Percentiles rank a stretch among this genome's conserved stretches.
Evolutionary conservation across 2,113 vertebrate genomes (phyloP).

Genomic region (Ptyas mucosa): DNA sequence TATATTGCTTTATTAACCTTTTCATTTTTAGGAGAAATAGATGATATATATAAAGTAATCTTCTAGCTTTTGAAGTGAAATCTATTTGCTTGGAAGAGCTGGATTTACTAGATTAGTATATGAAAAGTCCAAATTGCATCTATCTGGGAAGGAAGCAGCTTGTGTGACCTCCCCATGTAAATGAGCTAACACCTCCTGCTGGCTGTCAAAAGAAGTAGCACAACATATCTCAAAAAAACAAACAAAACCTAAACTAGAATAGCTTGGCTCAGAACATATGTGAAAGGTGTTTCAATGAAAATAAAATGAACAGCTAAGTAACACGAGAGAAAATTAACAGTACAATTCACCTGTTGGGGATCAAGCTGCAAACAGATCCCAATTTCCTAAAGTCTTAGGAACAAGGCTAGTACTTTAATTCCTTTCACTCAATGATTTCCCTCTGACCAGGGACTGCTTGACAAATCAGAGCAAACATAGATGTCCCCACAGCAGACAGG

Average conservation of each 20-base stretch:
- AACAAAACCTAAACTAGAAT: neutral
- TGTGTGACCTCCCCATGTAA: neutral
- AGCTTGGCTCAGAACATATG: neutral
- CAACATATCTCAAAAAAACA: no score
- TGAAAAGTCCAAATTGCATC: neutral
- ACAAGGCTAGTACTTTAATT: neutral
- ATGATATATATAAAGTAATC: slow-evolving; percentile 4
- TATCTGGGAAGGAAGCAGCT: neutral
- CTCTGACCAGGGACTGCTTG: neutral
- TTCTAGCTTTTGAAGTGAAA: neutral
- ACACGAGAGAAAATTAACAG: neutral
- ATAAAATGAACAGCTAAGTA: neutral
- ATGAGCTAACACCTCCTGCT: neutral
- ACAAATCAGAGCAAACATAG: neutral
- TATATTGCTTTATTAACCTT: neutral
- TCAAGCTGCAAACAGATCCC: neutral
- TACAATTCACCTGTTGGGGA: neutral
- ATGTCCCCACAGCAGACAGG: neutral
- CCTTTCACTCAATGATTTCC: neutral
- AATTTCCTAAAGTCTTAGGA: neutral
- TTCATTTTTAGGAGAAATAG: slow-evolving; percentile 4
- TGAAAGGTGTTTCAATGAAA: neutral
- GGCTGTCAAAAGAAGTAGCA: neutral
- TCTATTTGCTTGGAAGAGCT: neutral
- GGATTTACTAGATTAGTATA: neutral